Conservation (phyloP, 2,113 vertebrate species). For the Cyphomyrus plagiostoma region DNA sequence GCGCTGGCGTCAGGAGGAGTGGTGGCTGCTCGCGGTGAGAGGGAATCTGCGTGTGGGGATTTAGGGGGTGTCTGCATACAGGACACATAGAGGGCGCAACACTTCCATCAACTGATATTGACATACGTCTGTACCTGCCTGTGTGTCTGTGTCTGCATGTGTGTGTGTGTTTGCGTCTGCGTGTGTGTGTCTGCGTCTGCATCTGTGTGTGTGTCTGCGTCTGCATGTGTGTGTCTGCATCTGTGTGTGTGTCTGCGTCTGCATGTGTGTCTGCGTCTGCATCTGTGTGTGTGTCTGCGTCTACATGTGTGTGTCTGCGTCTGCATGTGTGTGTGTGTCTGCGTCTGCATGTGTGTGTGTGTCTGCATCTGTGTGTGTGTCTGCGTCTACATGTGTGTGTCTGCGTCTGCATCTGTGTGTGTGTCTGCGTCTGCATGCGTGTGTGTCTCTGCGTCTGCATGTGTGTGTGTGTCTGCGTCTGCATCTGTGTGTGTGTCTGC, state of each 20-base stretch:
- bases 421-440: neutral
- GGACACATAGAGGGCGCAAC: neutral
- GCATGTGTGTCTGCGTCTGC: neutral
- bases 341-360: neutral
- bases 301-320: neutral
- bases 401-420: too few species aligned
- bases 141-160: conserved; percentile 28
- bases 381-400: too few species aligned
- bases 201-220: neutral
- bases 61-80: neutral
- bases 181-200: neutral
- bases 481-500: neutral
- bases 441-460: too few species aligned
- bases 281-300: neutral
- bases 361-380: neutral
- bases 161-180: neutral
- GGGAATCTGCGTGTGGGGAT: conserved; percentile 29
- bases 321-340: conserved; percentile 32
- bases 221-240: conserved; percentile 1
- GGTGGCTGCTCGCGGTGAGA: neutral
- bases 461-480: neutral
- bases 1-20: conserved; percentile 61
- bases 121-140: conserved; percentile 18
- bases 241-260: too few species aligned
- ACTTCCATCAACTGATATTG: neutral